Conservation (phyloP, 1,140 invertebrate species). For the Oreohelix idahoensis region DNA sequence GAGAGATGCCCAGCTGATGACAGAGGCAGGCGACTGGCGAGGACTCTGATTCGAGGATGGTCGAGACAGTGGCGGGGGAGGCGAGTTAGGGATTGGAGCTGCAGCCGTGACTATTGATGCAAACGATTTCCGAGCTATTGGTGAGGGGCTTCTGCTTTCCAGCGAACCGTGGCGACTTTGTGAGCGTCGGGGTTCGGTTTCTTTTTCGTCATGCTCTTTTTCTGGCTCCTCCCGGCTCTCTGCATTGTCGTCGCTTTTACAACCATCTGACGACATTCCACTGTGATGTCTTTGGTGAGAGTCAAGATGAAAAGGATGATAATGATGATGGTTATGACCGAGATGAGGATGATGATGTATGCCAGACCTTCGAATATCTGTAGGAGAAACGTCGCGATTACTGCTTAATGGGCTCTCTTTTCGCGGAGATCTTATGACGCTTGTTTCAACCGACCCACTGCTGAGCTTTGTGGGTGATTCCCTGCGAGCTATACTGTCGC, state of each 20-base stretch:
- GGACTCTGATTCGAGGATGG: slow-evolving; percentile 74
- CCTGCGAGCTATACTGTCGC: neutral
- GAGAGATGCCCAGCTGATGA: slow-evolving; percentile 33
- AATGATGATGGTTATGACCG: neutral
- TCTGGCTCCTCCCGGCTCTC: neutral
- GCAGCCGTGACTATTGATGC: slow-evolving; percentile 14
- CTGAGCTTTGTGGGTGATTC: slow-evolving; percentile 12
- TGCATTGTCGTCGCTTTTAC: neutral
- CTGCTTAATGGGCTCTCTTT: neutral
- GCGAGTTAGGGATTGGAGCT: neutral
- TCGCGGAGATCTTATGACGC: slow-evolving; percentile 22
- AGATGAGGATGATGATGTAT: neutral
- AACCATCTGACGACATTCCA: neutral
- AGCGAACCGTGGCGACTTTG: neutral
- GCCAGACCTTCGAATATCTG: neutral
- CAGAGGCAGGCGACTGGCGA: slow-evolving; percentile 20
- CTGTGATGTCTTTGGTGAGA: neutral
- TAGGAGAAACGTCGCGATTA: slow-evolving; percentile 5
- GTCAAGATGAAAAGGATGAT: neutral
- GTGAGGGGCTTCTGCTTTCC: slow-evolving; percentile 35
- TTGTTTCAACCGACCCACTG: neutral
- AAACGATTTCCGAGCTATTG: slow-evolving; percentile 23
- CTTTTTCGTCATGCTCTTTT: neutral
- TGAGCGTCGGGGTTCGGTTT: neutral
- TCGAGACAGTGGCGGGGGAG: slow-evolving; percentile 7